Conservation (phyloP, 1,140 invertebrate genomes). For the Tetraneura akinire region DNA sequence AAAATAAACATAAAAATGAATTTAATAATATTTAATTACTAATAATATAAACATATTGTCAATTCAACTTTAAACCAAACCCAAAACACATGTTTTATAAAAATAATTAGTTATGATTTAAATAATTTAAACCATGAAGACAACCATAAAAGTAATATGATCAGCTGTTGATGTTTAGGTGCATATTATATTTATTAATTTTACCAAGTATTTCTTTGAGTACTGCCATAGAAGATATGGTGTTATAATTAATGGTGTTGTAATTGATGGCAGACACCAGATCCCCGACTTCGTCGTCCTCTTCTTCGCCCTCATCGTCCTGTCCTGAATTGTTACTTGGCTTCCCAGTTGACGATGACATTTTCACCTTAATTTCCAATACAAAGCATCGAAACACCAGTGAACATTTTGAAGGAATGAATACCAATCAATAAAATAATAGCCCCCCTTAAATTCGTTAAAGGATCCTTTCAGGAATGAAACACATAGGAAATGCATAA, state of each 20-base stretch:
- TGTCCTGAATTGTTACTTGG: slow-evolving; percentile 34
- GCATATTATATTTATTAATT: slow-evolving; percentile 26
- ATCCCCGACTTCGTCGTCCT: slow-evolving; percentile 67
- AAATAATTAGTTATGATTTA: too few relatives aligned
- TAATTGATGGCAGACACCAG: slow-evolving; percentile 69
- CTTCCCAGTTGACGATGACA: slow-evolving; percentile 41
- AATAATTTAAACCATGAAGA: too few relatives aligned
- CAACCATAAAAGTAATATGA: slow-evolving; percentile 3
- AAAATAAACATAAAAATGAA: neutral
- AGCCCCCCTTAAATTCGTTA: slow-evolving; percentile 8
- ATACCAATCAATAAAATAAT: slow-evolving; percentile 29
- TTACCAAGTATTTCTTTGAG: slow-evolving; percentile 68
- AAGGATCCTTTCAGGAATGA: slow-evolving; percentile 24
- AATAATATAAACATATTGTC: neutral
- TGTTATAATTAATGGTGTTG: slow-evolving; percentile 69
- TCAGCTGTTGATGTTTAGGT: slow-evolving; percentile 42
- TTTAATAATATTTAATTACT: slow-evolving; percentile 10
- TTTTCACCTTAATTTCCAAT: slow-evolving; percentile 49
- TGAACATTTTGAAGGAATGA: slow-evolving; percentile 42
- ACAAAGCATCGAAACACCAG: slow-evolving; percentile 41
- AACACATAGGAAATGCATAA: neutral
- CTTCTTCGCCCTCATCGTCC: slow-evolving; percentile 55
- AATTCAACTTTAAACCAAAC: slow-evolving; percentile 13
- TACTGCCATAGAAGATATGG: slow-evolving; percentile 66
- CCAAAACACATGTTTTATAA: slow-evolving; percentile 33